These are phyloP conservation scores for Trachelus tabidus DNA, from an alignment of 2,888 invertebrate genomes.

Conservation along the genomic window DNA sequence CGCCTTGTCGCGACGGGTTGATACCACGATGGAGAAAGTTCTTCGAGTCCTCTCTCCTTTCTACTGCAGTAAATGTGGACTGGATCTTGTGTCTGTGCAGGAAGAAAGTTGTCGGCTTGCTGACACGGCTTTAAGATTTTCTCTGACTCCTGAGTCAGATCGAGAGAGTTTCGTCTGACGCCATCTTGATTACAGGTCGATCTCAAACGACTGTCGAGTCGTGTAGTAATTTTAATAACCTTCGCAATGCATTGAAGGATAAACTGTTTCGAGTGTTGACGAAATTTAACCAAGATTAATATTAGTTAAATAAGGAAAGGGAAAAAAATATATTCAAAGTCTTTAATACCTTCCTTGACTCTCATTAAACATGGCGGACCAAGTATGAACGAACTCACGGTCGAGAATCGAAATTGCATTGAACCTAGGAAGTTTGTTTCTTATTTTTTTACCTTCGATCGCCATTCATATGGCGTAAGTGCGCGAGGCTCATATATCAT, in stretches of 20 bases:
- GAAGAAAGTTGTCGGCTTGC: conserved; percentile 40
- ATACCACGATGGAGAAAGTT: conserved; percentile 47
- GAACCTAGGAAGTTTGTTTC: not conserved
- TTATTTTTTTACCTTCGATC: not conserved
- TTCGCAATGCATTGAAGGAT: not conserved
- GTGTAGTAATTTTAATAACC: not conserved
- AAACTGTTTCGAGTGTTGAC: not conserved
- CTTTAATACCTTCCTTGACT: not conserved
- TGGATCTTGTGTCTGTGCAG: conserved; percentile 18
- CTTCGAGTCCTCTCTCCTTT: conserved; percentile 28
- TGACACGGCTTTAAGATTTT: conserved; percentile 1
- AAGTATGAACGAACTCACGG: not conserved
- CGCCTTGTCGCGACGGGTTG: not conserved
- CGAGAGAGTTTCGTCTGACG: not conserved
- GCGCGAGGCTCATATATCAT: not conserved
- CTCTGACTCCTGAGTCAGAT: not conserved
- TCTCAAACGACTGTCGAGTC: not conserved
- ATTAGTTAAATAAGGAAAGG: not conserved
- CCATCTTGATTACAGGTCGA: not conserved
- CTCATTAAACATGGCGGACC: not conserved
- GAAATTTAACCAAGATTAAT: not conserved
- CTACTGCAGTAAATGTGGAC: conserved; percentile 27
- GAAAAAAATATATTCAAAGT: not conserved
- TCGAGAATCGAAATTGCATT: not conserved
- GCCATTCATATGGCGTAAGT: not conserved